Conservation (phyloP, 2,888 invertebrate species). For the Pseudoips prasinana region DNA sequence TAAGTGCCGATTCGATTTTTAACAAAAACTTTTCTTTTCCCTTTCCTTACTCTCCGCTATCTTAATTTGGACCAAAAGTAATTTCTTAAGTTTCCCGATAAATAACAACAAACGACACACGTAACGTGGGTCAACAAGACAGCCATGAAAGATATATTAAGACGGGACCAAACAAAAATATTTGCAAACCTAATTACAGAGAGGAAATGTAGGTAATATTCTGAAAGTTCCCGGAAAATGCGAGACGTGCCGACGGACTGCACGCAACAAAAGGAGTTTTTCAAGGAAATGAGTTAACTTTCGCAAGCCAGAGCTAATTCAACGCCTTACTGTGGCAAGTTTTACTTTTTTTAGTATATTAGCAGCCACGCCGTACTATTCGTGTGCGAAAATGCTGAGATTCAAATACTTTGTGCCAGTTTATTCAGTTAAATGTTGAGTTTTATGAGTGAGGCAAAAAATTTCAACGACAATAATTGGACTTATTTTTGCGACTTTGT, state of each 20-base stretch:
- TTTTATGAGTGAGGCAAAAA: too few species aligned
- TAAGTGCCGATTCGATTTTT: too few species aligned
- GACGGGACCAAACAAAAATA: slow-evolving; percentile 55
- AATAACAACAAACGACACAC: slow-evolving; percentile 31
- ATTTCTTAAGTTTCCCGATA: slow-evolving; percentile 26
- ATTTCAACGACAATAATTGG: too few species aligned
- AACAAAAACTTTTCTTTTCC: not conserved
- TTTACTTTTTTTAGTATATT: slow-evolving; percentile 33
- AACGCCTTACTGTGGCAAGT: slow-evolving; percentile 29
- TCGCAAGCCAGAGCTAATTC: slow-evolving; percentile 50
- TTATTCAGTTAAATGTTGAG: too few species aligned
- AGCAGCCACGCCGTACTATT: slow-evolving; percentile 26
- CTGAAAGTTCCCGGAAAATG: slow-evolving; percentile 52
- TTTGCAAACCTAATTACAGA: slow-evolving; percentile 64
- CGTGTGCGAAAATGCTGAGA: slow-evolving; percentile 12
- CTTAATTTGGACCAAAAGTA: slow-evolving; percentile 23
- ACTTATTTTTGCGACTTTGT: too few species aligned
- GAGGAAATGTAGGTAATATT: slow-evolving; percentile 57
- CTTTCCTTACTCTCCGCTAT: slow-evolving; percentile 7
- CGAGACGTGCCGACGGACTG: slow-evolving; percentile 50
- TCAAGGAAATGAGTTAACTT: slow-evolving; percentile 74
- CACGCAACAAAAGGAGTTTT: slow-evolving; percentile 64
- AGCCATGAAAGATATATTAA: slow-evolving; percentile 62
- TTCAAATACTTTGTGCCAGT: slow-evolving; percentile 8
- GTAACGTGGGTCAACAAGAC: slow-evolving; percentile 50